Percentiles rank a stretch among this genome's conserved stretches.
Conservation (phyloP, 2,797 vertebrate genomes). For the Phoxinus dragarum region DNA sequence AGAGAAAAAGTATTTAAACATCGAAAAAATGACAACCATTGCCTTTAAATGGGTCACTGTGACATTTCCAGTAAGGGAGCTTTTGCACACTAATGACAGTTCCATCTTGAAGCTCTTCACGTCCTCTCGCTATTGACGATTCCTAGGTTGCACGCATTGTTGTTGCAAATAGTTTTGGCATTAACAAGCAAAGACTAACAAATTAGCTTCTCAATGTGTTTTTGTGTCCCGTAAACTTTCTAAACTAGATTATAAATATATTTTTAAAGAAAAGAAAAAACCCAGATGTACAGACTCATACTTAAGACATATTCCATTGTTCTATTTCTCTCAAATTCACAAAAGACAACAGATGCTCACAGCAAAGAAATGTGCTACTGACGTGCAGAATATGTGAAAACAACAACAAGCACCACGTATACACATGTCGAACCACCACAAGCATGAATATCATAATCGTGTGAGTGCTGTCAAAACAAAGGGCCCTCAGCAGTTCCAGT, state of each 20-base stretch:
- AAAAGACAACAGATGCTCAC: not conserved
- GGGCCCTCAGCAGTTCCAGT: conserved; percentile 63
- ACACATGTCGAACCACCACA: conserved; percentile 27
- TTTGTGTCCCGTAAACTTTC: not conserved
- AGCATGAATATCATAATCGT: conserved; percentile 46
- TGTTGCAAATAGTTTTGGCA: conserved; percentile 18
- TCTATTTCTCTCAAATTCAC: not conserved
- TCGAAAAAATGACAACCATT: not conserved
- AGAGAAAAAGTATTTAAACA: conserved; percentile 12
- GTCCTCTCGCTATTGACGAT: conserved; percentile 7
- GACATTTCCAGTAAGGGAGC: conserved; percentile 28
- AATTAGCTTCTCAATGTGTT: not conserved
- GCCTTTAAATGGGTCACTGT: conserved; percentile 16
- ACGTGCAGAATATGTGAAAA: conserved; percentile 3
- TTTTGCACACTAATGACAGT: conserved; percentile 35
- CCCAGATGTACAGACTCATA: not conserved
- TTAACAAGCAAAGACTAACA: conserved; percentile 1
- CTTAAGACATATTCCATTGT: not conserved
- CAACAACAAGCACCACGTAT: not conserved
- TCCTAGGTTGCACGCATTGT: conserved; percentile 23
- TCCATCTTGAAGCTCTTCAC: conserved; percentile 28
- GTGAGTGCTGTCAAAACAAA: conserved; percentile 61
- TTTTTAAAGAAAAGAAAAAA: not conserved
- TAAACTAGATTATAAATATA: not conserved
- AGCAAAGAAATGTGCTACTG: not conserved